These are phyloP conservation scores for Pteropus rufus DNA, from an alignment of 2,797 vertebrate genomes.

Conservation along the genomic window DNA sequence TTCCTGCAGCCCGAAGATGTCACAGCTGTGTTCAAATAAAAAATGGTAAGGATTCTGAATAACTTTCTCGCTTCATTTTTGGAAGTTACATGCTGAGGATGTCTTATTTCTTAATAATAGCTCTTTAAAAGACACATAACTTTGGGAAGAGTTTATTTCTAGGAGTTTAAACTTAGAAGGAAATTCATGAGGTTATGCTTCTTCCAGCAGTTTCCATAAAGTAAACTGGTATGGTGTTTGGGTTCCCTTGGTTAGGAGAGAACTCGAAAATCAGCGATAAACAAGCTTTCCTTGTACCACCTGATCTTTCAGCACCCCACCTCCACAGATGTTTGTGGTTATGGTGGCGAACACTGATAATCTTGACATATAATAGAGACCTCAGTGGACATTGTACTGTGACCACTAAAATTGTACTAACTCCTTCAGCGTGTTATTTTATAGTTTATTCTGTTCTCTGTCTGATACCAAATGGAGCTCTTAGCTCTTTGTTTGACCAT, in stretches of 20 bases:
- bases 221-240: neutral
- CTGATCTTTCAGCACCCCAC: neutral
- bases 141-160: conserved; percentile 9
- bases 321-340: neutral
- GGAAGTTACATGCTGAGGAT: neutral
- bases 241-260: neutral
- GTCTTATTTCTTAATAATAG: conserved; percentile 8
- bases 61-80: conserved; percentile 15
- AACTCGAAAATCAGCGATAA: neutral
- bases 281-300: neutral
- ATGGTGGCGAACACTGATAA: neutral
- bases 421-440: neutral
- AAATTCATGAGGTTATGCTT: neutral
- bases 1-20: conserved; percentile 95
- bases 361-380: neutral
- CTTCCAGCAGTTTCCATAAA: conserved; percentile 6
- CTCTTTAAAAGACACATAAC: neutral
- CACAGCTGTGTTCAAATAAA: conserved; percentile 99
- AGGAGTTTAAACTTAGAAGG: conserved; percentile 27
- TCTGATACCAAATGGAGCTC: conserved; percentile 24
- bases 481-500: neutral
- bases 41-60: conserved; percentile 86
- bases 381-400: neutral
- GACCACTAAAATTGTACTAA: conserved; percentile 1
- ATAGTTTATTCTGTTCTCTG: conserved; percentile 23